These are phyloP conservation scores for Diachasmimorpha longicaudata DNA, from an alignment of 1,140 invertebrate genomes.

Conservation along the genomic window DNA sequence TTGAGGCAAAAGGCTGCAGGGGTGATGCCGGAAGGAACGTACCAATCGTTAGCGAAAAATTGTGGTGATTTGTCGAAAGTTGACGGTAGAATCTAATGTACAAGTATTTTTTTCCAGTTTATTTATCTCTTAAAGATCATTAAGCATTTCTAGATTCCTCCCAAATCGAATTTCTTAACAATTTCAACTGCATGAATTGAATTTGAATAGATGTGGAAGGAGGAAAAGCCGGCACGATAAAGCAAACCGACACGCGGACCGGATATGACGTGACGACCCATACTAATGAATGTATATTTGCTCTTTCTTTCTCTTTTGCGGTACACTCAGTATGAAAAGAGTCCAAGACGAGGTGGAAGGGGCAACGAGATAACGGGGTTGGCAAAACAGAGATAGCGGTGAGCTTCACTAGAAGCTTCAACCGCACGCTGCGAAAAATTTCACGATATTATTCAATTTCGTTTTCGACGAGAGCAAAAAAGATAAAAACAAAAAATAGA, in stretches of 20 bases:
- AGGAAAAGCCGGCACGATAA: neutral
- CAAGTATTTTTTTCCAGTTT: too few relatives aligned
- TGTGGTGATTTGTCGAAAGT: too few relatives aligned
- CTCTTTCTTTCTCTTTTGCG: conserved; percentile 25
- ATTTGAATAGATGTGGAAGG: conserved; percentile 22
- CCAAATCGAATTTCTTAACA: too few relatives aligned
- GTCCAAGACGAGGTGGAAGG: conserved; percentile 42
- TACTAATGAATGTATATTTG: conserved; percentile 46
- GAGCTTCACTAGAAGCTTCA: neutral
- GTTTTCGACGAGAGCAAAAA: neutral
- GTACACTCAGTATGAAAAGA: conserved; percentile 33
- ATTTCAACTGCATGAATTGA: neutral
- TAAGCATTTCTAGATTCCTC: too few relatives aligned
- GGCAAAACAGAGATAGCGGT: conserved; percentile 58
- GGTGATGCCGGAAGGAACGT: too few relatives aligned
- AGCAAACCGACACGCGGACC: conserved; percentile 32
- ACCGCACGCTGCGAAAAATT: neutral
- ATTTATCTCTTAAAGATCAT: too few relatives aligned
- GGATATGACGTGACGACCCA: conserved; percentile 45
- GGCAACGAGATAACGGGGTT: conserved; percentile 56
- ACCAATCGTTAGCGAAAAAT: too few relatives aligned
- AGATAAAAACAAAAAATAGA: neutral
- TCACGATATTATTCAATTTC: conserved; percentile 1
- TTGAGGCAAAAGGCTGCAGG: too few relatives aligned
- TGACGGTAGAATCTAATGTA: too few relatives aligned